Conservation (phyloP, 2,888 invertebrate genomes). For the Lycaena phlaeas region DNA sequence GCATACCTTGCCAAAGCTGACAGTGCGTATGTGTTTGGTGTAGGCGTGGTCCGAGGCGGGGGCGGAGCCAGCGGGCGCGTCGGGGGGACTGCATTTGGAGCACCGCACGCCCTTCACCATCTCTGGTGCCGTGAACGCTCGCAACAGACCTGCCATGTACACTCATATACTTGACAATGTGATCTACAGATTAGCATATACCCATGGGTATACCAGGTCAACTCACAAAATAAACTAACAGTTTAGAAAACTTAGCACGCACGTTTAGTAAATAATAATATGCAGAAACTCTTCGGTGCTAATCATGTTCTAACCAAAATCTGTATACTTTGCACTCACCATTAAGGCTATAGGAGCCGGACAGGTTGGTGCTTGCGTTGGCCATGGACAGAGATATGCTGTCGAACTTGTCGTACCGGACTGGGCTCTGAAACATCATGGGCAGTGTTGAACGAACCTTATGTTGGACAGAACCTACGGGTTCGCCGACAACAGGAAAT, state of each 20-base stretch:
- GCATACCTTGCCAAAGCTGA: slow-evolving; percentile 86
- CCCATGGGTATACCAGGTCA: too few species aligned
- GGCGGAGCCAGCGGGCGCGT: slow-evolving; percentile 44
- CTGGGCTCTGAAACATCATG: slow-evolving; percentile 76
- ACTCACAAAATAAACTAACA: too few species aligned
- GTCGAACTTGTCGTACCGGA: slow-evolving; percentile 94
- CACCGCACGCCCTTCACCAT: slow-evolving; percentile 89
- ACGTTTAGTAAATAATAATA: too few species aligned
- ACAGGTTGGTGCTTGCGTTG: slow-evolving; percentile 70
- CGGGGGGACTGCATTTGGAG: slow-evolving; percentile 75
- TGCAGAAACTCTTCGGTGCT: too few species aligned
- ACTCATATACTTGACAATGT: too few species aligned
- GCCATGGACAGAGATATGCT: slow-evolving; percentile 88
- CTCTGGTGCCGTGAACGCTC: slow-evolving; percentile 90
- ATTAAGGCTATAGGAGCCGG: slow-evolving; percentile 71
- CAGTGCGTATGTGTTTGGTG: slow-evolving; percentile 78
- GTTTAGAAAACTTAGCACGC: too few species aligned
- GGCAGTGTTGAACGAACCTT: too few species aligned
- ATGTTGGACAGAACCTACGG: too few species aligned
- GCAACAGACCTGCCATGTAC: slow-evolving; percentile 79
- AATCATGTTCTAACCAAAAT: too few species aligned
- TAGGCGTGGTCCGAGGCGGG: slow-evolving; percentile 46
- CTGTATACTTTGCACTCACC: too few species aligned
- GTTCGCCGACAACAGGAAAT: too few species aligned
- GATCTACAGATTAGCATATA: too few species aligned